Evolutionary conservation across 2,888 invertebrate species (phyloP), one percentile per base, ranked within the genome.

Genomic region (Scelioninae gen. 1): DNA sequence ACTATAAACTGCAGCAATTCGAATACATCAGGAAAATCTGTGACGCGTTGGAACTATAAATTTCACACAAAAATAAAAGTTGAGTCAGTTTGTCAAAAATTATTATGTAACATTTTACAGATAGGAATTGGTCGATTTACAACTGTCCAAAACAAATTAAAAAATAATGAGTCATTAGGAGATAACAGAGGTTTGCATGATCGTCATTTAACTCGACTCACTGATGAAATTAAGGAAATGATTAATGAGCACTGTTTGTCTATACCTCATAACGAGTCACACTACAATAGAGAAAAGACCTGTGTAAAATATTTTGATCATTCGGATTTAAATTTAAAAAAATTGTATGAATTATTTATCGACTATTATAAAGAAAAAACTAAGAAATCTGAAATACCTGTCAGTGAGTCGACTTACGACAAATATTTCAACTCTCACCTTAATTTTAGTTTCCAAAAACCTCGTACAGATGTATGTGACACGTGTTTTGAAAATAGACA

Each of bases 381-480:
- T 10, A 49, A 71, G 0, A 38, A 51, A 38, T 38, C 40, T 11
- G 45, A 49, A 45, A 51, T 65, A 31, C 75, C 82, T 9, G 5
- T 84, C 29, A 65, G 49, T 7, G 49, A 74, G 11, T 69, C 69
- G 11, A 66, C 47, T 68, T 82, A 82, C 43, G 6, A 11, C 0
- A 75, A 82, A 69, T 84, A 65, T 47, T 84, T 82, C 49, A 53
- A 79, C 7, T 55, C 72, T 49, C 2, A 80, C 45, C 29, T 82
- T 4, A 71, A 65, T 40, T 82, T 82, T 72, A 15, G 34, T 32
- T 82, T 82, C 45, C 16, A 45, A 55, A 78, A 47, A 58, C 81
- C 79, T 6, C 76, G 74, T 0, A 74, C 77, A 32, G 80, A 81
- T 58, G 83, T 83, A 31, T 81, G 77, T 34, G 43, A 83, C 13